Evolutionary conservation across 2,888 invertebrate genomes (phyloP), one percentile per base, ranked within the genome.

Genomic region (Augiades crinisus): DNA sequence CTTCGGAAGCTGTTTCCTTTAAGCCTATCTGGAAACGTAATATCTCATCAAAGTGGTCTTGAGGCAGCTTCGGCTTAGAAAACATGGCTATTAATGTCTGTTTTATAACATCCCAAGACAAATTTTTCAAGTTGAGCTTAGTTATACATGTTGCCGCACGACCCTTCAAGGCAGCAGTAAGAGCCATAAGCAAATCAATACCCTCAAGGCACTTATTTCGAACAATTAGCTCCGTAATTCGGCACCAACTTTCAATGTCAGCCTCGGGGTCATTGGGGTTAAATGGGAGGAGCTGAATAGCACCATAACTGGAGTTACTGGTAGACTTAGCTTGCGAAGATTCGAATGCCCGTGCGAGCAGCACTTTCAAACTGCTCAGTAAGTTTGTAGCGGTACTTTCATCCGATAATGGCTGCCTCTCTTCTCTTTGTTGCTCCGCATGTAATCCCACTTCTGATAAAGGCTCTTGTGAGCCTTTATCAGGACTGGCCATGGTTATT

Each of bases 41-140:
- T 0, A 64, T 31, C 2, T 57, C 38, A 16, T 62, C 58, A 16
- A 62, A 61, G 33, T 60, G 46, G 19, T 62, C 58, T 50, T 64
- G 61, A 1, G 33, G n/a, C n/a, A 55, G 16, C 47, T 53, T 58
- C 1, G 57, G 60, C 12, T 50, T 59, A 0, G 49, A 10, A 49
- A 62, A 64, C 16, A 44, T 61, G 6, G 62, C 54, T 0, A 62
- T 37, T 1, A 62, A 36, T 3, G 36, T 13, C 33, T 64, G 53
- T 17, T 61, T 60, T 6, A 61, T 51, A 5, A 2, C 6, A 14
- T 7, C 2, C 60, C 60, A 62, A 16, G 46, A 31, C 5, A 62
- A 4, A n/a, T 59, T 10, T 3, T 47, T 12, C 0, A 45, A n/a
- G 4, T 50, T 41, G n/a, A 63, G 2, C 21, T 56, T 55, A 5